Conservation (phyloP, 2,113 vertebrate genomes). For the Theropithecus gelada region DNA sequence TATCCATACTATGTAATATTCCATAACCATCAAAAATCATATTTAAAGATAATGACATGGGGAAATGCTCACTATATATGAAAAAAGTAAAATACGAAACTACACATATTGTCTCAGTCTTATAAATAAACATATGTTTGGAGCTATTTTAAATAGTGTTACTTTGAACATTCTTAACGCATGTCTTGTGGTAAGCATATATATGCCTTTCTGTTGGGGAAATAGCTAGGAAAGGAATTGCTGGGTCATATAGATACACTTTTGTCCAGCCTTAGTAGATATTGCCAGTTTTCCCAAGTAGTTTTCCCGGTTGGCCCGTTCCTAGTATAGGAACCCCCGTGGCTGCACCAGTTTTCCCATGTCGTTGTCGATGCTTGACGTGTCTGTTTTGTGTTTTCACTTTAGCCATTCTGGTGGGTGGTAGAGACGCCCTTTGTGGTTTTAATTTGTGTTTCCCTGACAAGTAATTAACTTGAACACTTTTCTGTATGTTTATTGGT, state of each 20-base stretch:
- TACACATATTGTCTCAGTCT: neutral
- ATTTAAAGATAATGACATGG: neutral
- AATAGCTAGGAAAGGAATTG: neutral
- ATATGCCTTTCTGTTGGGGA: neutral
- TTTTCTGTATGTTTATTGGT: neutral
- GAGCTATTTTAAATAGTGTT: constrained; percentile 5
- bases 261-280: neutral
- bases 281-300: neutral
- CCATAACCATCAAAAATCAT: constrained; percentile 7
- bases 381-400: neutral
- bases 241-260: neutral
- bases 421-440: neutral
- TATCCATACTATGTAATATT: neutral
- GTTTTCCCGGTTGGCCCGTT: neutral
- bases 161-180: neutral
- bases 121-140: constrained; percentile 18
- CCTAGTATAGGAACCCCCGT: neutral
- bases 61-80: neutral
- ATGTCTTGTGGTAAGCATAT: neutral
- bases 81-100: constrained; percentile 28
- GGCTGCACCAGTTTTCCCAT: no score
- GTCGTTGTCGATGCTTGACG: neutral
- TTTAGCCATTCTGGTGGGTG: constrained; percentile 8
- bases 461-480: constrained; percentile 31
- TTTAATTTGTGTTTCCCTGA: constrained; percentile 14